phyloP scores from a whole-genome alignment of 2,113 vertebrate genomes.

The Tetrax tetrax region DNA sequence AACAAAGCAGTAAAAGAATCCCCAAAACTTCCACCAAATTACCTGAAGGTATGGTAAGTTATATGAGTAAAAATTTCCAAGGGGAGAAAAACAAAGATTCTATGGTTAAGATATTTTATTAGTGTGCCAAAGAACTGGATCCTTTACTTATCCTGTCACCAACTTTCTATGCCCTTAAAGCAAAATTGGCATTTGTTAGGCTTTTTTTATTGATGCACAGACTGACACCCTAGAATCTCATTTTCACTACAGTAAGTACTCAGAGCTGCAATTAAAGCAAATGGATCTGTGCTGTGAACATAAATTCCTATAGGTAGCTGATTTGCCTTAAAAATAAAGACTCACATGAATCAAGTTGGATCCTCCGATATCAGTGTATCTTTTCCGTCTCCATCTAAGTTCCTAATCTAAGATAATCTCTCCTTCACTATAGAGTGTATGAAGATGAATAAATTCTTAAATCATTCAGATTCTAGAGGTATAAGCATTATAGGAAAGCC shows the following conservation, averaged over 20 bases:
- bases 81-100: background rate
- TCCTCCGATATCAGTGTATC: background rate
- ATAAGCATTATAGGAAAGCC: background rate
- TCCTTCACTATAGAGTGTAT: background rate
- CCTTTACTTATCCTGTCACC: background rate
- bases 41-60: background rate
- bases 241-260: background rate
- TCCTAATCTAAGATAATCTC: background rate
- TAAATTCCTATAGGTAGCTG: background rate
- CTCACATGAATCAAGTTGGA: background rate
- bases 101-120: background rate
- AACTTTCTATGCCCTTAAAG: background rate
- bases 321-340: background rate
- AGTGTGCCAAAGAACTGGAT: background rate
- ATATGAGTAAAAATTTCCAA: background rate
- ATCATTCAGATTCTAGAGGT: background rate
- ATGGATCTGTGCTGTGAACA: background rate
- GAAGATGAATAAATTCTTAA: background rate
- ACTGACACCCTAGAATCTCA: background rate
- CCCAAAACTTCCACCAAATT: background rate
- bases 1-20: background rate
- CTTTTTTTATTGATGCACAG: background rate
- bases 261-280: background rate
- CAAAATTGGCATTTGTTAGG: background rate
- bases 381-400: background rate